Conservation (phyloP, 1,140 invertebrate genomes). For the Drosophila nebulosa region DNA sequence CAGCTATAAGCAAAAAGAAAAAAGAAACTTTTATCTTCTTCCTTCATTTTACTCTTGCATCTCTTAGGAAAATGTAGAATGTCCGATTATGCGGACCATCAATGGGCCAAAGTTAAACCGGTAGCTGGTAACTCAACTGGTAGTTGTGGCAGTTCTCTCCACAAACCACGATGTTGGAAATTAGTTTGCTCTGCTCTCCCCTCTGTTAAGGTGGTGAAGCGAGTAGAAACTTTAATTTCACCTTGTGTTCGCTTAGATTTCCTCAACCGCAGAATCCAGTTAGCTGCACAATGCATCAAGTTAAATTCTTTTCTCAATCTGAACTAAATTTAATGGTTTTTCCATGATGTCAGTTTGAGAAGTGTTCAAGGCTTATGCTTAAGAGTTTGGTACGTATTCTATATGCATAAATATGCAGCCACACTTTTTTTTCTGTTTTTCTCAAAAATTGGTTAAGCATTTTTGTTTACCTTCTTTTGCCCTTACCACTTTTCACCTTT, state of each 20-base stretch:
- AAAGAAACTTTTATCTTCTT: slow-evolving; percentile 10
- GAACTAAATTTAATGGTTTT: not conserved
- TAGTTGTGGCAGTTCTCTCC: slow-evolving; percentile 25
- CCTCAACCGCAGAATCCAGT: not conserved
- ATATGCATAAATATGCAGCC: too few relatives aligned
- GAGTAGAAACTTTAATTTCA: slow-evolving; percentile 16
- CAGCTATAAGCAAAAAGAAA: slow-evolving; percentile 17
- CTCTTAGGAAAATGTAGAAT: slow-evolving; percentile 10
- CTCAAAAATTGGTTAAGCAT: too few relatives aligned
- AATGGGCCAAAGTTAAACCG: slow-evolving; percentile 39
- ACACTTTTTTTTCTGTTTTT: too few relatives aligned
- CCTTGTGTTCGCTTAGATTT: slow-evolving; percentile 38
- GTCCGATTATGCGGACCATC: slow-evolving; percentile 47
- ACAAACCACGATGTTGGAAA: slow-evolving; percentile 45
- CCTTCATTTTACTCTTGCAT: not conserved
- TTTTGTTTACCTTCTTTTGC: too few relatives aligned
- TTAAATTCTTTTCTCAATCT: not conserved
- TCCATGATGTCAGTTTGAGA: too few relatives aligned
- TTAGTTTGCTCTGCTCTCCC: slow-evolving; percentile 31
- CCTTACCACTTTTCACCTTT: too few relatives aligned
- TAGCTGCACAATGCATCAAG: not conserved
- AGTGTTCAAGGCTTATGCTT: too few relatives aligned
- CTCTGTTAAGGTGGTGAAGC: slow-evolving; percentile 28
- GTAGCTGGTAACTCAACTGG: slow-evolving; percentile 33
- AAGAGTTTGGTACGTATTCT: too few relatives aligned